Evolutionary conservation across 1,140 invertebrate species (phyloP), one percentile per base, ranked within the genome.

Genomic region (Chironomus striatipennis): DNA sequence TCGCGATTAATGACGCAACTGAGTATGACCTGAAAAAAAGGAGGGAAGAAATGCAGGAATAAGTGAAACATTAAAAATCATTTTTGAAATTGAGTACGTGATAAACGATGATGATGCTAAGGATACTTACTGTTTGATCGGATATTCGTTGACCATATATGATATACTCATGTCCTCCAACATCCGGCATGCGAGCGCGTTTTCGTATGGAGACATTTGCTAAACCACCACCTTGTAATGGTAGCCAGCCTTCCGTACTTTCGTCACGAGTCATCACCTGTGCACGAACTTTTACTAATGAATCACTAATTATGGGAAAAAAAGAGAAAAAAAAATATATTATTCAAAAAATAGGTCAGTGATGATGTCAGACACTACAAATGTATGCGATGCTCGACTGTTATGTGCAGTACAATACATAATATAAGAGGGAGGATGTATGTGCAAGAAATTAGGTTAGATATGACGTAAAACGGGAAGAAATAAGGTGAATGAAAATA

Each of bases 231-330:
- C 94, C 94, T 76, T 92, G 93, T 82, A 97, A 87, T 77, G 95
- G 95, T 80, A 97, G 90, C 96, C 96, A 98, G 77, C 95, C 95
- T 76, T 95, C 96, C 74, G 93, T 94, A 82, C 93, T 95, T 83
- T 98, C 96, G 90, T 98, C 96, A 78, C 96, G 88, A 81, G 93
- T 96, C 96, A 98, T 98, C 86, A 98, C 96, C 89, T 98, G 96
- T 85, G 96, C 96, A 81, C 94, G 92, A 80, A 98, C 95, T 84
- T 92, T 93, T 86, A 97, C 96, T 90, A 98, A 88, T 86, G 91
- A 94, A 85, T 90, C 93, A 91, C 93, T 95, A 85, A 20, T 34
- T 34, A 34, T 10, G 18, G 65, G 5, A 17, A 75, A 90, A 88
- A 80, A 77, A 76, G 74, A 43, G 76, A 65, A 74, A 47, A 76